These are phyloP conservation scores for Parasteatoda tepidariorum DNA, from an alignment of 1,140 invertebrate species.

Conservation along the genomic window DNA sequence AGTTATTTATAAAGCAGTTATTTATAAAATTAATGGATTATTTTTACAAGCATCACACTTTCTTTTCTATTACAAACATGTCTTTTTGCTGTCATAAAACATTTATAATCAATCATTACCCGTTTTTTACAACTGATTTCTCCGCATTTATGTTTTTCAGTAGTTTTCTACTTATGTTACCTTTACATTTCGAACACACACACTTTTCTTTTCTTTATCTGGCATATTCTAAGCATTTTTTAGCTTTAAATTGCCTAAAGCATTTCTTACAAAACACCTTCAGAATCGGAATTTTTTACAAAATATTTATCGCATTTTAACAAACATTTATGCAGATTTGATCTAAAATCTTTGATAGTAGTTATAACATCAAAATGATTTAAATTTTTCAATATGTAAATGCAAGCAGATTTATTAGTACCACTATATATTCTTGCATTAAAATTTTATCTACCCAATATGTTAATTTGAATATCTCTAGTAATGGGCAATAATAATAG, in stretches of 20 bases:
- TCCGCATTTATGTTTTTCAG: background rate
- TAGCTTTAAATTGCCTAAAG: background rate
- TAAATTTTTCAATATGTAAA: background rate
- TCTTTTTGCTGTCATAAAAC: too few species aligned
- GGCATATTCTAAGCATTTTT: background rate
- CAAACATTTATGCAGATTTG: background rate
- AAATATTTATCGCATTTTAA: slow-evolving; percentile 6
- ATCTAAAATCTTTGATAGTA: too few species aligned
- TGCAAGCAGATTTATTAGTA: background rate
- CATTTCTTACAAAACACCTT: background rate
- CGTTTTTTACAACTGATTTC: background rate
- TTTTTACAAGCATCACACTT: too few species aligned
- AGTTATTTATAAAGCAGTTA: too few species aligned
- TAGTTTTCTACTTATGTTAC: background rate
- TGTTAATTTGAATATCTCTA: slow-evolving; percentile 10
- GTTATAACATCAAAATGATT: slow-evolving; percentile 19
- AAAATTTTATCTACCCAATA: slow-evolving; percentile 17
- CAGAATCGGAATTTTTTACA: background rate
- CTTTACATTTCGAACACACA: background rate
- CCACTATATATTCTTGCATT: background rate
- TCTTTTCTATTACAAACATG: background rate
- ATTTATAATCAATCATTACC: too few species aligned
- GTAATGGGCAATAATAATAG: too few species aligned
- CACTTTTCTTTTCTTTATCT: background rate
- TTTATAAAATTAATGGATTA: too few species aligned